Evolutionary conservation across 2,888 invertebrate species (phyloP).

Genomic region (Tribolium freemani): DNA sequence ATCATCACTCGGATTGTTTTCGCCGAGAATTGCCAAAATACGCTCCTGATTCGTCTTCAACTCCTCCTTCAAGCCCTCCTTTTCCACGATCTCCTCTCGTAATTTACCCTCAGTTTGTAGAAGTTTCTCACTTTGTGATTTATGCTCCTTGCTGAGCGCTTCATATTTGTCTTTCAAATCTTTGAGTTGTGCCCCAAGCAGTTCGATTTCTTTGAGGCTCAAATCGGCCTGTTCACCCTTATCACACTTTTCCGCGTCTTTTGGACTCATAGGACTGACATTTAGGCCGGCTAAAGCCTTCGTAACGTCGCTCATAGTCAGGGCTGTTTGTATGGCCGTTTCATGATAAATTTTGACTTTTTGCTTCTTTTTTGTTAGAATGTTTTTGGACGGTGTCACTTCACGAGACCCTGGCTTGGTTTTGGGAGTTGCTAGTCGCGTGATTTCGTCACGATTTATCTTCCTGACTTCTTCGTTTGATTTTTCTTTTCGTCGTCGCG

Average conservation of each 20-base stretch:
- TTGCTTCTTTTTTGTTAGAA: slow-evolving; percentile 61
- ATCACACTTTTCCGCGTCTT: slow-evolving; percentile 61
- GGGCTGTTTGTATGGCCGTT: slow-evolving; percentile 81
- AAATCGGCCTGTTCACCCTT: slow-evolving; percentile 70
- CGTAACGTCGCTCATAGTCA: slow-evolving; percentile 81
- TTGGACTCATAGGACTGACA: slow-evolving; percentile 58
- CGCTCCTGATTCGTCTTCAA: slow-evolving; percentile 81
- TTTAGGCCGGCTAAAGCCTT: slow-evolving; percentile 77
- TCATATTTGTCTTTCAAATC: slow-evolving; percentile 74
- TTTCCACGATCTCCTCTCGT: slow-evolving; percentile 79
- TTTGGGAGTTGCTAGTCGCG: slow-evolving; percentile 45
- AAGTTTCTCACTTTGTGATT: slow-evolving; percentile 67
- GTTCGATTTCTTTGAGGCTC: slow-evolving; percentile 75
- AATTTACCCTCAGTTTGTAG: slow-evolving; percentile 74
- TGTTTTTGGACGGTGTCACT: slow-evolving; percentile 58
- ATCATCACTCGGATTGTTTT: slow-evolving; percentile 69
- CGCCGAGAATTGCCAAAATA: slow-evolving; percentile 75
- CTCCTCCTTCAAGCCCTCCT: slow-evolving; percentile 81
- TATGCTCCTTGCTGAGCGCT: slow-evolving; percentile 69
- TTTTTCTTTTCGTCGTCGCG: slow-evolving; percentile 79
- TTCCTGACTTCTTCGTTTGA: slow-evolving; percentile 66
- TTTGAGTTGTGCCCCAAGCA: slow-evolving; percentile 73
- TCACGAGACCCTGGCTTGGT: slow-evolving; percentile 48
- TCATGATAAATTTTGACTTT: slow-evolving; percentile 86
- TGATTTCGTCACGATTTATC: slow-evolving; percentile 1